A percentile compares a stretch with the other conserved stretches of the same genome.
phyloP scores from a whole-genome alignment of 2,113 vertebrate genomes.

The Crocuta crocuta region DNA sequence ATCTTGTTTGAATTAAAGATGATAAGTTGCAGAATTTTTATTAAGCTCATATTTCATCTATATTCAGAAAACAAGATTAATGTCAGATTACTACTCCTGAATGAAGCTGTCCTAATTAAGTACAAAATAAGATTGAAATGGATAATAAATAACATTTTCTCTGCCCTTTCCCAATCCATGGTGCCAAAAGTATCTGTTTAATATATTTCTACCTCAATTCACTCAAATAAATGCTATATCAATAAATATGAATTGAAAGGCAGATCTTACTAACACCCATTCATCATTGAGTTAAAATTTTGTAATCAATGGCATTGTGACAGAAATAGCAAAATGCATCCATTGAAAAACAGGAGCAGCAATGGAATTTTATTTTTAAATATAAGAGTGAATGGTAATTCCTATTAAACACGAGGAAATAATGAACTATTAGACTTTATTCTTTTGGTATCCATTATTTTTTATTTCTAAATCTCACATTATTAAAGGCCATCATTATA shows the following conservation, averaged over 20 bases:
- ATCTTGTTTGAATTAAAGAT: conserved; percentile 75
- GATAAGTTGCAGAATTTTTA: conserved; percentile 75
- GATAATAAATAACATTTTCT: conserved; percentile 69
- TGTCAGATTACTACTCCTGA: conserved; percentile 54
- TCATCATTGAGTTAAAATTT: neutral
- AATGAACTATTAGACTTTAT: neutral
- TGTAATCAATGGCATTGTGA: neutral
- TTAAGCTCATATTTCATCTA: conserved; percentile 74
- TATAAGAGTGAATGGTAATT: neutral
- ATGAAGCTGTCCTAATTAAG: conserved; percentile 76
- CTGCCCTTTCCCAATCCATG: neutral
- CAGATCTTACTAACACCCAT: neutral
- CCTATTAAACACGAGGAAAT: neutral
- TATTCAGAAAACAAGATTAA: conserved; percentile 76
- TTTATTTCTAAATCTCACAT: neutral
- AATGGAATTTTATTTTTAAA: neutral
- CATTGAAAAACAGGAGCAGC: neutral
- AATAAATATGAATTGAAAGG: conserved; percentile 38
- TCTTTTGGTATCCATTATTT: neutral
- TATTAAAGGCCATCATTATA: neutral
- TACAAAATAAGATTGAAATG: conserved; percentile 69
- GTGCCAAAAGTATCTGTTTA: neutral
- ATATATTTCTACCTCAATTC: conserved; percentile 39
- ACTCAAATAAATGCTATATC: conserved; percentile 29
- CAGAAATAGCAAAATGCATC: neutral